Evolutionary conservation across 2,797 vertebrate genomes (phyloP), one percentile per base, ranked within the genome.

Genomic region (Anas georgica): DNA sequence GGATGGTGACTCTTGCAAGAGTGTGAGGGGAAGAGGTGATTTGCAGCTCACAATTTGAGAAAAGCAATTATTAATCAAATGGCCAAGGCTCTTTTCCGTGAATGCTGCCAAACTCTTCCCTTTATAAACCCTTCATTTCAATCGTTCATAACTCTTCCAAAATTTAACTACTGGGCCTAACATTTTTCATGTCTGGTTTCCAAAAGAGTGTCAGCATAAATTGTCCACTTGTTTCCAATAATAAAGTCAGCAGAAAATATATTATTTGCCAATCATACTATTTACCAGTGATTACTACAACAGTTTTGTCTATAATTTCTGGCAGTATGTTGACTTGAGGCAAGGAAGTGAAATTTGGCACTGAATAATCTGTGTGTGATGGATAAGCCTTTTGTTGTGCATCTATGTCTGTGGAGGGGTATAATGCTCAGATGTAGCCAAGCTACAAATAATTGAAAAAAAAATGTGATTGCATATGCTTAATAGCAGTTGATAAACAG

Each of bases 141-240:
- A 43, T 66, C 0, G 0, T 48, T 95, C 83, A 90, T 69, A 94
- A 74, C 87, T 95, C 87, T 90, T 95, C 70, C 89, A 96, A 75
- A 93, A 93, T 95, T 76, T 90, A 92, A 91, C 70, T 95, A 80
- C 67, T 70, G 48, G 48, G 85, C 26, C 35, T 95, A 90, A 94
- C 93, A 94, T 84, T 74, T 91, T 94, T 91, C 77, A 77, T 70
- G 48, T 69, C 63, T 90, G 64, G 79, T 85, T 95, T 96, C 93
- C 91, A 95, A 78, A 83, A 90, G 17, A 79, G 20, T 31, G 29
- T 86, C 86, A 96, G 75, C 88, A 94, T 83, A 90, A 94, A 95
- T 95, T 80, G 91, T 74, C 88, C 95, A 83, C 93, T 95, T 95
- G 59, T 94, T 96, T 91, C 79, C 81, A 95, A 90, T 88, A 95